phyloP scores from a whole-genome alignment of 2,888 invertebrate genomes.

The Caenorhabditis sp. region DNA sequence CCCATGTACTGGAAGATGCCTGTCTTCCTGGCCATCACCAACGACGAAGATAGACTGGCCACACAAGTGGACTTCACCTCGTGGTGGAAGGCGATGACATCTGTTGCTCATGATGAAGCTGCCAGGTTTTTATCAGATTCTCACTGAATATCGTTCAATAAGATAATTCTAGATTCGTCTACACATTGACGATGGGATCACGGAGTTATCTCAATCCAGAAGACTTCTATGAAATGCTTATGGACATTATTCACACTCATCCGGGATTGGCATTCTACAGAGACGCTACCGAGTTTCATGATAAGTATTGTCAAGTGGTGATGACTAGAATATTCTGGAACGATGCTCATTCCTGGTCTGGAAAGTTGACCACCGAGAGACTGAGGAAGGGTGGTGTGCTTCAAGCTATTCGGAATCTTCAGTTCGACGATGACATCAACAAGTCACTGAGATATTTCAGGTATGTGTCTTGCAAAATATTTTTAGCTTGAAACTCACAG shows the following conservation, averaged over 20 bases:
- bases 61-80: constrained; percentile 74
- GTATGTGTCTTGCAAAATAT: too few relatives aligned
- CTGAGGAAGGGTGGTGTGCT: constrained; percentile 91
- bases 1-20: constrained; percentile 98
- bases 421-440: constrained; percentile 78
- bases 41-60: constrained; percentile 72
- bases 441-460: constrained; percentile 74
- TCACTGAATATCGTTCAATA: constrained; percentile 11
- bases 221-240: constrained; percentile 91
- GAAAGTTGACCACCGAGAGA: constrained; percentile 92
- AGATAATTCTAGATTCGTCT: constrained; percentile 84
- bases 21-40: constrained; percentile 87
- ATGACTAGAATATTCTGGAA: constrained; percentile 98
- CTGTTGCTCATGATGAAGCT: constrained; percentile 81
- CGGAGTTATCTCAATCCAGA: constrained; percentile 87
- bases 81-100: constrained; percentile 78
- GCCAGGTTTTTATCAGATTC: constrained; percentile 70
- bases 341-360: constrained; percentile 97
- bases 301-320: constrained; percentile 98
- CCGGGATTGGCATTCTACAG: constrained; percentile 94
- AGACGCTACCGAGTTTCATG: constrained; percentile 98
- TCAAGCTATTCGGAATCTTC: constrained; percentile 76
- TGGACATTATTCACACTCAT: constrained; percentile 93
- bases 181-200: constrained; percentile 81
- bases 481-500: too few relatives aligned